Percentiles rank a stretch among this genome's conserved stretches.
Conservation (phyloP, 2,888 invertebrate species). For the Diarsia dahlii region DNA sequence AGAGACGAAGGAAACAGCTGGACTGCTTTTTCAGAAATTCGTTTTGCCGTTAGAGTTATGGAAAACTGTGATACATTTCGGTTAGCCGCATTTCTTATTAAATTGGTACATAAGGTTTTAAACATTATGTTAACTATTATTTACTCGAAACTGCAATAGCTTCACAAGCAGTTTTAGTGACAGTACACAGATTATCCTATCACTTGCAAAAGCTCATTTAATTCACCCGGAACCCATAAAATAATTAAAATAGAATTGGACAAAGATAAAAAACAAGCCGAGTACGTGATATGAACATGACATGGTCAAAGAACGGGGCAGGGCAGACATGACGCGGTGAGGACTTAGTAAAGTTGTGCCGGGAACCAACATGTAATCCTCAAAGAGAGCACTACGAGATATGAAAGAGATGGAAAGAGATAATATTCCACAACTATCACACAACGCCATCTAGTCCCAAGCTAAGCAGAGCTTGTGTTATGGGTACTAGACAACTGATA, state of each 20-base stretch:
- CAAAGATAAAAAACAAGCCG: neutral
- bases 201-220: neutral
- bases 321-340: neutral
- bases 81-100: too few species aligned
- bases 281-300: slow-evolving; percentile 5
- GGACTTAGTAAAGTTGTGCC: slow-evolving; percentile 10
- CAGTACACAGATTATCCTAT: neutral
- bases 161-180: neutral
- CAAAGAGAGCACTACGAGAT: slow-evolving; percentile 7
- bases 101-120: too few species aligned
- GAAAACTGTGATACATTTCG: too few species aligned
- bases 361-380: slow-evolving; percentile 11
- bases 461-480: too few species aligned
- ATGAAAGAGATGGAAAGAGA: slow-evolving; percentile 3
- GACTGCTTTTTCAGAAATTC: neutral
- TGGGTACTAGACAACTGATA: too few species aligned
- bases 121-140: neutral
- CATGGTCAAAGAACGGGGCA: slow-evolving; percentile 20
- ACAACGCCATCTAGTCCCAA: too few species aligned
- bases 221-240: neutral
- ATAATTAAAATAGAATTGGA: neutral
- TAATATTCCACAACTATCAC: too few species aligned
- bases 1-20: neutral
- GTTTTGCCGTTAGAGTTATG: neutral
- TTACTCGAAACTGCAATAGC: neutral